Percentiles rank a stretch among this genome's conserved stretches.
phyloP scores from a whole-genome alignment of 2,797 vertebrate genomes.

The Chanos chanos region DNA sequence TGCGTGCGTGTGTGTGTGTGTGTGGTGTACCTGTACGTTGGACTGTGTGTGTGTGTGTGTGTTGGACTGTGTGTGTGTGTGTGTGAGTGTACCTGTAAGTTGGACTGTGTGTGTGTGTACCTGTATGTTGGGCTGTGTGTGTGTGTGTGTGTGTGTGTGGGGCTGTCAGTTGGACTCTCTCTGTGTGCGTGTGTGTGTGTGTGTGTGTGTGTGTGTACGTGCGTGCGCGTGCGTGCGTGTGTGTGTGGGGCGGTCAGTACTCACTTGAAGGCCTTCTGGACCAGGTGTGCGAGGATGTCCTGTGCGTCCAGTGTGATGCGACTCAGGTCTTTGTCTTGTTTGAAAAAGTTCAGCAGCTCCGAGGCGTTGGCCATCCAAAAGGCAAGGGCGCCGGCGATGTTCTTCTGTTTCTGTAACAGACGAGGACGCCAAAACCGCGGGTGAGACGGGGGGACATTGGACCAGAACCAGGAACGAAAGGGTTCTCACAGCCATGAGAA shows the following conservation, averaged over 20 bases:
- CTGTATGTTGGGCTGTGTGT: no score
- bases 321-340: slow-evolving; percentile 93
- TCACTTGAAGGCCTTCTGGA: slow-evolving; percentile 99
- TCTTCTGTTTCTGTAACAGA: slow-evolving; percentile 92
- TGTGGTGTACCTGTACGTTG: no score
- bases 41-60: no score
- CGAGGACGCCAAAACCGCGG: slow-evolving; percentile 29
- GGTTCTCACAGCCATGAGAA: slow-evolving; percentile 66
- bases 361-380: slow-evolving; percentile 99
- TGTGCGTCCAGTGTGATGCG: slow-evolving; percentile 92
- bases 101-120: neutral
- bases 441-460: slow-evolving; percentile 20
- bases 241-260: slow-evolving; percentile 36
- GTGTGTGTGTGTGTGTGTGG: no score
- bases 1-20: neutral
- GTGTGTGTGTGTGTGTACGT: neutral
- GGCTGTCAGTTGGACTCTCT: no score
- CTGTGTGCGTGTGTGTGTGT: neutral
- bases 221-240: neutral
- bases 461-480: slow-evolving; percentile 18
- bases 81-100: neutral
- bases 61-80: neutral
- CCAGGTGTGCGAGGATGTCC: slow-evolving; percentile 92
- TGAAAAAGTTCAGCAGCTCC: slow-evolving; percentile 95
- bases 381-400: slow-evolving; percentile 95